phyloP scores from a whole-genome alignment of 2,888 invertebrate species.

The Sarcophaga subvicina region DNA sequence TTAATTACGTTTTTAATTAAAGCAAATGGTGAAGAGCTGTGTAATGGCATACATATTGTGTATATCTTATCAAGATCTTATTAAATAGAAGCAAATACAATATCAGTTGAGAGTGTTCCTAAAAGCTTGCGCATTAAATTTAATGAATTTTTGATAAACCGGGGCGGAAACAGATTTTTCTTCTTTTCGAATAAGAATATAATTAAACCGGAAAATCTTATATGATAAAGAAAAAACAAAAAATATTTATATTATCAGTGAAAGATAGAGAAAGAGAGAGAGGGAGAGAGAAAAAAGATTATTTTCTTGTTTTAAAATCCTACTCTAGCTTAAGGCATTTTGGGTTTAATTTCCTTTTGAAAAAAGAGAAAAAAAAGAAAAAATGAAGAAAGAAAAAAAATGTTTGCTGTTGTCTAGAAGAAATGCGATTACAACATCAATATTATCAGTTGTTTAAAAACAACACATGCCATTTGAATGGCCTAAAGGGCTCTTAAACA shows the following conservation, averaged over 20 bases:
- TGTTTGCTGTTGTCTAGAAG: too few relatives aligned
- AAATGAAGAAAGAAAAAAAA: too few relatives aligned
- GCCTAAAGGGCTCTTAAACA: slow-evolving; percentile 34
- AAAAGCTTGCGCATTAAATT: neutral
- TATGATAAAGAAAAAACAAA: too few relatives aligned
- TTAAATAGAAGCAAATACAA: slow-evolving; percentile 26
- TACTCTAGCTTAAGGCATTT: too few relatives aligned
- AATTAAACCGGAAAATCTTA: too few relatives aligned
- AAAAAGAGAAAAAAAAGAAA: too few relatives aligned
- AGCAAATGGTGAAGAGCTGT: slow-evolving; percentile 47
- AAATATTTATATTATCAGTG: too few relatives aligned
- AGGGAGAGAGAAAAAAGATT: too few relatives aligned
- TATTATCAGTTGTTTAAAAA: slow-evolving; percentile 36
- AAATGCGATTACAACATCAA: slow-evolving; percentile 6
- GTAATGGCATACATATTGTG: neutral
- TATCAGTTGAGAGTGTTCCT: neutral
- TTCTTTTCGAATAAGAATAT: neutral
- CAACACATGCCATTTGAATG: slow-evolving; percentile 45
- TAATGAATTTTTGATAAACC: neutral
- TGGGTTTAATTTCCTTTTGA: too few relatives aligned
- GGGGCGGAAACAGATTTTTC: neutral
- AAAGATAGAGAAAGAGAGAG: too few relatives aligned
- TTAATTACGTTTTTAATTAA: slow-evolving; percentile 67
- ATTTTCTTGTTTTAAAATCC: too few relatives aligned
- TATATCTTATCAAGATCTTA: slow-evolving; percentile 36